Evolutionary conservation across 2,888 invertebrate genomes (phyloP).

Genomic region (Cistogaster globosa): DNA sequence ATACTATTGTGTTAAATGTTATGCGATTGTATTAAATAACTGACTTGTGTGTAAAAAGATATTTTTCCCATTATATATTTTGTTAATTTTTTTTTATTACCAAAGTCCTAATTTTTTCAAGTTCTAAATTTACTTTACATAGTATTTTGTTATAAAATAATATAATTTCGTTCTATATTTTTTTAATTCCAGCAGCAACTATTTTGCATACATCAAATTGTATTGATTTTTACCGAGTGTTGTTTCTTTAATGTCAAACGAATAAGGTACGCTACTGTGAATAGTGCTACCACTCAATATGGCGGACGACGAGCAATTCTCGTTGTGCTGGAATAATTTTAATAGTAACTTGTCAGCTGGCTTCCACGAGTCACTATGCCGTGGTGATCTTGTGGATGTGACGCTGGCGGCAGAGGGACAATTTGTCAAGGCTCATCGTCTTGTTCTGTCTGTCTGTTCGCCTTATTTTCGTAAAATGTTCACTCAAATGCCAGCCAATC

Average conservation of each 20-base stretch:
- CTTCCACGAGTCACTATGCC: slow-evolving; percentile 88
- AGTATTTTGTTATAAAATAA: not conserved
- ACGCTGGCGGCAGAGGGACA: slow-evolving; percentile 89
- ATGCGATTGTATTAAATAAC: not conserved
- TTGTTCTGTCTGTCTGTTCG: slow-evolving; percentile 89
- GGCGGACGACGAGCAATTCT: slow-evolving; percentile 90
- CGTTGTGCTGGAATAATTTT: slow-evolving; percentile 90
- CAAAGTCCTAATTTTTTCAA: too few species aligned
- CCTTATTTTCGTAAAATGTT: slow-evolving; percentile 90
- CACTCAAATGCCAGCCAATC: slow-evolving; percentile 87
- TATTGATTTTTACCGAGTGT: slow-evolving; percentile 54
- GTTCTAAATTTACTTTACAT: too few species aligned
- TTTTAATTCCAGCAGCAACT: slow-evolving; percentile 10
- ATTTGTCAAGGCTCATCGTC: slow-evolving; percentile 88
- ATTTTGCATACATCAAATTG: slow-evolving; percentile 50
- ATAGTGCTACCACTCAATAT: slow-evolving; percentile 83
- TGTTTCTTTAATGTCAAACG: slow-evolving; percentile 23
- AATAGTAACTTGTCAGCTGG: slow-evolving; percentile 89
- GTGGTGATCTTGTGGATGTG: slow-evolving; percentile 88
- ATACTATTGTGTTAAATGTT: not conserved
- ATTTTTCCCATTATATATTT: not conserved
- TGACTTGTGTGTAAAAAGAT: not conserved
- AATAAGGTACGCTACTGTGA: slow-evolving; percentile 53
- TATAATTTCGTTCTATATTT: not conserved
- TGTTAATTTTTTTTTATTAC: not conserved